These are phyloP conservation scores for Tachyglossus aculeatus DNA, from an alignment of 2,797 vertebrate genomes.

Conservation along the genomic window DNA sequence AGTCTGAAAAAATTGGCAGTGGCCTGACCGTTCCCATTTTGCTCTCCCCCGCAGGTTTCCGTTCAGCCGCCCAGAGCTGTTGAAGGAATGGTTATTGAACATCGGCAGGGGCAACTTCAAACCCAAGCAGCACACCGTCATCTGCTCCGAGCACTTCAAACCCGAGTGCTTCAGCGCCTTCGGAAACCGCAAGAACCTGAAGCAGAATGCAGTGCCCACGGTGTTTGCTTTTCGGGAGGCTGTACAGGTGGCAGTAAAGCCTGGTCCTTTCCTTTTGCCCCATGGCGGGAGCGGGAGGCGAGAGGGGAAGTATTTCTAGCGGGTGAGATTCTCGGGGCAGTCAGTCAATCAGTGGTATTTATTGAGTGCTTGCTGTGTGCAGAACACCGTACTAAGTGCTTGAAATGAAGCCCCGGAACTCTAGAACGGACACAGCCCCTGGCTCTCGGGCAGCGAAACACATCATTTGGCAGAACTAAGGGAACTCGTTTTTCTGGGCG, in stretches of 20 bases:
- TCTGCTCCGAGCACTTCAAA: slow-evolving; percentile 71
- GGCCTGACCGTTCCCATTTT: not conserved
- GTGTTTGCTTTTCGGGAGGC: slow-evolving; percentile 49
- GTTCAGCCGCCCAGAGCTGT: slow-evolving; percentile 66
- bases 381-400: too few species aligned
- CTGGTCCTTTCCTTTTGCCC: accelerated
- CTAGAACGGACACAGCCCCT: not conserved
- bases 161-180: slow-evolving; percentile 71
- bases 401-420: not conserved
- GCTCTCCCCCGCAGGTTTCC: slow-evolving; percentile 52
- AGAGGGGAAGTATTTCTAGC: too few species aligned
- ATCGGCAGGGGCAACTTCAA: slow-evolving; percentile 66
- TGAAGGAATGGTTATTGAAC: slow-evolving; percentile 70
- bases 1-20: not conserved
- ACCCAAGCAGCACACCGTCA: slow-evolving; percentile 69
- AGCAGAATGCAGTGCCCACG: slow-evolving; percentile 68
- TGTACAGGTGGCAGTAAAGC: not conserved
- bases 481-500: not conserved
- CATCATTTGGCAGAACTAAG: not conserved
- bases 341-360: too few species aligned
- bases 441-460: not conserved
- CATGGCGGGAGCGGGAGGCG: too few species aligned
- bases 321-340: too few species aligned
- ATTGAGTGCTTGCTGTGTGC: too few species aligned
- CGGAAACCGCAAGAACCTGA: slow-evolving; percentile 70